These are phyloP conservation scores for Copsychus sechellarum DNA, from an alignment of 2,113 vertebrate species.

Conservation along the genomic window DNA sequence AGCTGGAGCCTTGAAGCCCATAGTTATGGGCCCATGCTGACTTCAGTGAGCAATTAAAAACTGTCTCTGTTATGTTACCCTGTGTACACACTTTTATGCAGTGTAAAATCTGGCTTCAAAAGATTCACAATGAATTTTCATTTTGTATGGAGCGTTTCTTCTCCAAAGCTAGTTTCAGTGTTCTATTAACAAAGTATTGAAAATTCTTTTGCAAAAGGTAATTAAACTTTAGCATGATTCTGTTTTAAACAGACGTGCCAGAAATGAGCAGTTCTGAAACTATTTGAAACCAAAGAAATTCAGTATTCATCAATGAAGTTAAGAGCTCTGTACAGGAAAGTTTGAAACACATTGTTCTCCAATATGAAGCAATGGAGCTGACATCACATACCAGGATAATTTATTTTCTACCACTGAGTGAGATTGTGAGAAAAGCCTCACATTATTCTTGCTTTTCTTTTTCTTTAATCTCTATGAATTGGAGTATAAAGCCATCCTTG, in stretches of 20 bases:
- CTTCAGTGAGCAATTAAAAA: constrained; percentile 34
- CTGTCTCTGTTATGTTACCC: background rate
- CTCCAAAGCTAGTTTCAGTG: background rate
- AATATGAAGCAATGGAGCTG: background rate
- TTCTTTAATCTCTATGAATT: background rate
- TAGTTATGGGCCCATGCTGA: background rate
- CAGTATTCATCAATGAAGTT: background rate
- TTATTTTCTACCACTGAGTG: background rate
- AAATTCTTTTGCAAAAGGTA: background rate
- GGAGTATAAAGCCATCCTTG: background rate
- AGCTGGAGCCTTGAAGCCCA: background rate
- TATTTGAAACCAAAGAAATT: background rate
- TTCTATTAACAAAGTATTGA: background rate
- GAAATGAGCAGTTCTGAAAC: background rate
- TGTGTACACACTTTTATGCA: background rate
- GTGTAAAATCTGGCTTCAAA: background rate
- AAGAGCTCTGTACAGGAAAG: background rate
- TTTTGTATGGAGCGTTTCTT: background rate
- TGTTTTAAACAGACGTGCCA: background rate
- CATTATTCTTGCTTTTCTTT: background rate
- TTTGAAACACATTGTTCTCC: background rate
- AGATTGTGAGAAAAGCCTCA: background rate
- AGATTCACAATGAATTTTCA: background rate
- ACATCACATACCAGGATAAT: background rate
- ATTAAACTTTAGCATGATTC: background rate